Evolutionary conservation across 2,797 vertebrate genomes (phyloP).

Genomic region (Aphelocoma californica): DNA sequence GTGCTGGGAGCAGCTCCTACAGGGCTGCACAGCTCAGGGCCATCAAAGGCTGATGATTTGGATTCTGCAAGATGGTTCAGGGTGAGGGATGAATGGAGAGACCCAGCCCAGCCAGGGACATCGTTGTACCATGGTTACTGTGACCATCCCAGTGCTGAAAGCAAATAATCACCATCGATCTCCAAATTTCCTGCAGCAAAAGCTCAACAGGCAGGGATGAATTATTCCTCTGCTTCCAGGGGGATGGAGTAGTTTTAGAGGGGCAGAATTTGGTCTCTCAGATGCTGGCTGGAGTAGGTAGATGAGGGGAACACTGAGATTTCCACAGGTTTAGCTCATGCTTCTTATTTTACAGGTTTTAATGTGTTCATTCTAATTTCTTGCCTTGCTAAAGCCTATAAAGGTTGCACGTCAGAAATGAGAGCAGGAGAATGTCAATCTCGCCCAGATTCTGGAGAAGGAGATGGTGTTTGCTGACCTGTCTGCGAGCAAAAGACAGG

Average conservation of each 20-base stretch:
- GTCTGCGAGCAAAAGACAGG: neutral
- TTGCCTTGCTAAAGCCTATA: neutral
- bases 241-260: neutral
- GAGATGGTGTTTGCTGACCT: slow-evolving; percentile 33
- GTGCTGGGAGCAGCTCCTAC: neutral
- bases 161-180: neutral
- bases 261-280: neutral
- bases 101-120: neutral
- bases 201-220: neutral
- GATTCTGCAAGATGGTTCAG: neutral
- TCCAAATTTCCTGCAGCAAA: neutral
- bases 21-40: neutral
- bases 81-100: neutral
- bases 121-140: neutral
- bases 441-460: neutral
- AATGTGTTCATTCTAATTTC: neutral
- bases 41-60: accelerated
- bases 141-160: neutral
- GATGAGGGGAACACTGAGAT: neutral
- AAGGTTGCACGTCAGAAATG: neutral
- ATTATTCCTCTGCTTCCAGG: neutral
- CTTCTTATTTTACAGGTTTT: neutral
- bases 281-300: neutral
- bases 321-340: neutral
- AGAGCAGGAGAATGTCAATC: neutral